Conservation (phyloP, 2,113 vertebrate genomes). For the Tachysurus fulvidraco region DNA sequence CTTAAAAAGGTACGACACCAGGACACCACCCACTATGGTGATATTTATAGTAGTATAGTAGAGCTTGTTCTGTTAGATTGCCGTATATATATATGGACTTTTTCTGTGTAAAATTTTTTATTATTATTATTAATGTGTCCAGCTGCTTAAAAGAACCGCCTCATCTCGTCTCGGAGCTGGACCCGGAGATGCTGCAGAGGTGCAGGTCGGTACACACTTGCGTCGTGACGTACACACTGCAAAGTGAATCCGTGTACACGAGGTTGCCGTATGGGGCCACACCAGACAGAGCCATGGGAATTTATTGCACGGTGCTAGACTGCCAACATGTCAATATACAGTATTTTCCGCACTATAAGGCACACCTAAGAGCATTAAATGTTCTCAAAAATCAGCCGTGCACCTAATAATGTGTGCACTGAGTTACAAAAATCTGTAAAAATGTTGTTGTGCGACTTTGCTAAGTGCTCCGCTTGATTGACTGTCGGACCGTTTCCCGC, state of each 20-base stretch:
- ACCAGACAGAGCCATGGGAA: too few species aligned
- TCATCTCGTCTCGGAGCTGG: constrained; percentile 90
- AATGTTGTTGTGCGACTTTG: too few species aligned
- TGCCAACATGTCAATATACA: too few species aligned
- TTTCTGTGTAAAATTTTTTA: background rate
- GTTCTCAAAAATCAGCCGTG: too few species aligned
- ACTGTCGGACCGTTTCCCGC: too few species aligned
- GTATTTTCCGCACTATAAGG: too few species aligned
- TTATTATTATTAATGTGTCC: constrained; percentile 28
- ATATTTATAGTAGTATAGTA: constrained; percentile 28
- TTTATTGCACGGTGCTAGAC: too few species aligned
- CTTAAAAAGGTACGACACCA: constrained; percentile 88
- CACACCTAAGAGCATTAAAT: too few species aligned
- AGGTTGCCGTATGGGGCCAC: too few species aligned
- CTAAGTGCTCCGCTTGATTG: too few species aligned
- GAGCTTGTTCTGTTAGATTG: background rate
- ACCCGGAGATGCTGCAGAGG: constrained; percentile 89
- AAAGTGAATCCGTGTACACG: background rate
- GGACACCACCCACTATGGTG: background rate
- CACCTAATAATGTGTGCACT: too few species aligned
- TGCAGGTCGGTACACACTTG: constrained; percentile 79
- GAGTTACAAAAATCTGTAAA: too few species aligned
- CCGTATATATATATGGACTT: background rate
- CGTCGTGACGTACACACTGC: background rate
- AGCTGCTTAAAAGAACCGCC: constrained; percentile 98